A percentile compares a stretch with the other conserved stretches of the same genome.
Evolutionary conservation across 2,797 vertebrate genomes (phyloP).

Genomic region (Amniataba percoides): DNA sequence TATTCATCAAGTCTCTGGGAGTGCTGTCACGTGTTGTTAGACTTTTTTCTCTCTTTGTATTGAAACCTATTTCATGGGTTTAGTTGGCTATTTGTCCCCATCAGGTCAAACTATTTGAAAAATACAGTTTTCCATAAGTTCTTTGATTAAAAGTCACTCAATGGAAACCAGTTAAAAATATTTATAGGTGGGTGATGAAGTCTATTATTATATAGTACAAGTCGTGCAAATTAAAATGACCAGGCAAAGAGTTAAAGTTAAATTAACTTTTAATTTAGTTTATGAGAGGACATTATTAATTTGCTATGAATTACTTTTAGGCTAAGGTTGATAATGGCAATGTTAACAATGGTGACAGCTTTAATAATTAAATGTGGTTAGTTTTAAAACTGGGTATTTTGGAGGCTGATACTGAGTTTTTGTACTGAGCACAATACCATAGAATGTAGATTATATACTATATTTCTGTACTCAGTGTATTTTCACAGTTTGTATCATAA

Average conservation of each 20-base stretch:
- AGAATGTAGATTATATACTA: not conserved
- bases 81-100: not conserved
- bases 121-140: constrained; percentile 8
- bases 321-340: not conserved
- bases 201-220: constrained; percentile 21
- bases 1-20: constrained; percentile 30
- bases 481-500: not conserved
- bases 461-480: not conserved
- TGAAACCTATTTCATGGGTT: not conserved
- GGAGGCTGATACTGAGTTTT: not conserved
- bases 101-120: constrained; percentile 7
- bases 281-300: not conserved
- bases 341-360: not conserved
- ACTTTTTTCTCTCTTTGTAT: not conserved
- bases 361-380: not conserved
- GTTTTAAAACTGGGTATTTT: not conserved
- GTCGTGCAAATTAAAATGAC: constrained; percentile 24
- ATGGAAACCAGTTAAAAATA: constrained; percentile 23
- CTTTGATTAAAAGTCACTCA: constrained; percentile 35
- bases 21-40: not conserved
- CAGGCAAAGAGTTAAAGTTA: constrained; percentile 1
- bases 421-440: not conserved
- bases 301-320: constrained; percentile 1
- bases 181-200: constrained; percentile 15
- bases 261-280: constrained; percentile 29